Percentiles rank a stretch among this genome's conserved stretches.
Evolutionary conservation across 1,140 invertebrate species (phyloP).

Genomic region (Brachionus paranguensis): DNA sequence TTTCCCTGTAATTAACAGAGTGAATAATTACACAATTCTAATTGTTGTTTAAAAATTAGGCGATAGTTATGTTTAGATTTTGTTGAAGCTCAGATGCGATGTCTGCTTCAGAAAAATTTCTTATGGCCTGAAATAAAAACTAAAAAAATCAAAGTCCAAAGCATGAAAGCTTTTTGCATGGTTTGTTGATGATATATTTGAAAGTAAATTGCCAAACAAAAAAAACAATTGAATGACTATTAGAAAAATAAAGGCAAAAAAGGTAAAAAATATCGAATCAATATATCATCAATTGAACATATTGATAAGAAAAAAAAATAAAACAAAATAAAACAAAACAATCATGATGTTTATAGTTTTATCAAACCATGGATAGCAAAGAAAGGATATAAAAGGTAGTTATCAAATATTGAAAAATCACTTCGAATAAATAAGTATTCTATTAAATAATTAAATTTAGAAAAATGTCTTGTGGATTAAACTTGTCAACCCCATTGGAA

Average conservation of each 20-base stretch:
- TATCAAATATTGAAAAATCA: background rate
- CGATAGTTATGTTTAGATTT: too few relatives aligned
- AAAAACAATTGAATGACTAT: too few relatives aligned
- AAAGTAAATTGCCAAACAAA: too few relatives aligned
- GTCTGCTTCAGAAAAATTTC: too few relatives aligned
- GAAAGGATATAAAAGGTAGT: background rate
- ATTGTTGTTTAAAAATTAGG: too few relatives aligned
- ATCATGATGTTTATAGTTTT: background rate
- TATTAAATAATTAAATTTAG: background rate
- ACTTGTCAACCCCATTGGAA: background rate
- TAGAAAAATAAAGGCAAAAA: background rate
- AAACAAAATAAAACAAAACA: background rate
- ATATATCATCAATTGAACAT: background rate
- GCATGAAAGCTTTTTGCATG: too few relatives aligned
- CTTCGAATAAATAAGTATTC: background rate
- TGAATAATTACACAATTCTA: too few relatives aligned
- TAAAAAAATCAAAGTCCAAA: too few relatives aligned
- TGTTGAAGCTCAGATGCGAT: too few relatives aligned
- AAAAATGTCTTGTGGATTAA: background rate
- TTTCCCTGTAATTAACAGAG: too few relatives aligned
- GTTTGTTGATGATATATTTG: too few relatives aligned
- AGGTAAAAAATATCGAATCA: background rate
- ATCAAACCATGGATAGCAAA: background rate
- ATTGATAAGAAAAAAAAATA: background rate
- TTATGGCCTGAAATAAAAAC: too few relatives aligned